phyloP scores from a whole-genome alignment of 2,113 vertebrate species.

The Carassius gibelio region DNA sequence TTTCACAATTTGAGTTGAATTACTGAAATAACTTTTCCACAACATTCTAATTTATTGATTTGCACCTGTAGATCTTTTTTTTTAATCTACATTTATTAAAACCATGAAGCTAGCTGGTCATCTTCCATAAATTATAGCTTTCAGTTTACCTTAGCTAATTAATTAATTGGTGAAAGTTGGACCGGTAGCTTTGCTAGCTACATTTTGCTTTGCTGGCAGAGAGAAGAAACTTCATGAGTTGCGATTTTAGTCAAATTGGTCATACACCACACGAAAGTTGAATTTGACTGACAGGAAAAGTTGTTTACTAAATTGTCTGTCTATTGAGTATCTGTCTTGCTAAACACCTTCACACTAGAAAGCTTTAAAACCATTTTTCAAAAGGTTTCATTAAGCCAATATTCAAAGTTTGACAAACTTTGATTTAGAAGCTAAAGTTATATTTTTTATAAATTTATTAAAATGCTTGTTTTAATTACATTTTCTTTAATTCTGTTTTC shows the following conservation, averaged over 20 bases:
- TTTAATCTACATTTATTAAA: background rate
- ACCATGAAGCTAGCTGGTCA: background rate
- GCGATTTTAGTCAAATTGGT: no score
- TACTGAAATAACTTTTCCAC: no score
- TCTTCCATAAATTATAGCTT: no score
- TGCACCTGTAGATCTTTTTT: no score
- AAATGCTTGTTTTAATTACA: background rate
- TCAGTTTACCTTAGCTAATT: no score
- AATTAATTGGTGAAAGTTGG: no score
- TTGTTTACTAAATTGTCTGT: background rate
- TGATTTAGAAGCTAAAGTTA: background rate
- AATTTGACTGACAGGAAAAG: background rate
- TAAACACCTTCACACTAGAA: background rate
- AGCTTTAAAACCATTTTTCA: background rate
- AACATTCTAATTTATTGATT: no score
- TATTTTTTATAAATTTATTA: background rate
- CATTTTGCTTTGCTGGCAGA: no score
- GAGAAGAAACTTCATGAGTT: no score
- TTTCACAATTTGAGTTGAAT: no score
- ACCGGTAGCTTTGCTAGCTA: no score
- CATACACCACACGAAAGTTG: no score
- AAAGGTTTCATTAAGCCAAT: background rate
- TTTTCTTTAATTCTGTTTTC: background rate
- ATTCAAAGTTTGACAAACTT: background rate
- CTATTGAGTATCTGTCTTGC: background rate